Percentiles rank a stretch among this genome's conserved stretches.
These are phyloP conservation scores for Argya squamiceps DNA, from an alignment of 2,797 vertebrate species.

Conservation along the genomic window DNA sequence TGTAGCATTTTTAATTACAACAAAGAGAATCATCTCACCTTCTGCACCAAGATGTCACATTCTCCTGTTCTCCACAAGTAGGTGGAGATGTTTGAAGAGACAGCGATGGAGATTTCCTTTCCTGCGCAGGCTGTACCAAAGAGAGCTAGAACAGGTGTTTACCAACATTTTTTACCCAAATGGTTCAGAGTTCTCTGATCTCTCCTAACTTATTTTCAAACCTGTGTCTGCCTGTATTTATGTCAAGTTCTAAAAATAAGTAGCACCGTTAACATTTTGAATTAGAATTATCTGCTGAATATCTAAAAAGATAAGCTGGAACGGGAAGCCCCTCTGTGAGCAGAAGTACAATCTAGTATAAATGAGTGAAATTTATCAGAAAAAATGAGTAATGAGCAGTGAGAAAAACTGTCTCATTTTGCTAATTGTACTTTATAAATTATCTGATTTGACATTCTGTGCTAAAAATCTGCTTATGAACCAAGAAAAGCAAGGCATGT, in stretches of 20 bases:
- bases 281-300: slow-evolving; percentile 54
- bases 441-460: slow-evolving; percentile 60
- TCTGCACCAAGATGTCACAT: background rate
- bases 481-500: background rate
- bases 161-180: background rate
- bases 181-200: background rate
- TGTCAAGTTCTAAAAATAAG: slow-evolving; percentile 30
- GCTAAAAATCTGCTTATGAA: slow-evolving; percentile 44
- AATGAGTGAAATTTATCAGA: slow-evolving; percentile 57
- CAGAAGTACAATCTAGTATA: slow-evolving; percentile 17
- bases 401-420: slow-evolving; percentile 40
- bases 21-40: background rate
- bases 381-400: slow-evolving; percentile 67
- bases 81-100: background rate
- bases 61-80: background rate
- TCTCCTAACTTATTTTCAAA: background rate
- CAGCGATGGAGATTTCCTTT: background rate
- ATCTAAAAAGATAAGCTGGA: slow-evolving; percentile 45
- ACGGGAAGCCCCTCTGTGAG: slow-evolving; percentile 49
- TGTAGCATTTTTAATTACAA: background rate
- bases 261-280: slow-evolving; percentile 7
- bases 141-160: background rate
- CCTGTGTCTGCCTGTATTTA: background rate
- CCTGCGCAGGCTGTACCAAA: background rate
- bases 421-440: slow-evolving; percentile 52